Evolutionary conservation across 2,888 invertebrate species (phyloP).

Genomic region (Eupithecia dodoneata): DNA sequence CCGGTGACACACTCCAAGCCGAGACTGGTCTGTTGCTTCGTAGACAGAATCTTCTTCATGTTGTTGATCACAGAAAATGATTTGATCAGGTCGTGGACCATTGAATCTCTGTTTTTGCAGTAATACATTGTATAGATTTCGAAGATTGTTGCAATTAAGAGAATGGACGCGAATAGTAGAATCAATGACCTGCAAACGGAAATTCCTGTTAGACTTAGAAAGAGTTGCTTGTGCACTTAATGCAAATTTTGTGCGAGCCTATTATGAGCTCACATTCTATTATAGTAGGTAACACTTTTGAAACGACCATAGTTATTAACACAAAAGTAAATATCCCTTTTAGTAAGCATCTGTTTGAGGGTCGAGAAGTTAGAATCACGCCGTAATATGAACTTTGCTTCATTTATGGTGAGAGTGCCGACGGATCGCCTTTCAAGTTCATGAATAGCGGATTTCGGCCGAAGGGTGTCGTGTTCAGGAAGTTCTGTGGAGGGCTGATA

Average conservation of each 20-base stretch:
- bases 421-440: too few relatives aligned
- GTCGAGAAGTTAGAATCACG: too few relatives aligned
- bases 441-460: too few relatives aligned
- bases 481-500: neutral
- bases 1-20: slow-evolving; percentile 87
- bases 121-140: slow-evolving; percentile 71
- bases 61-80: slow-evolving; percentile 86
- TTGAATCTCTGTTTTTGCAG: slow-evolving; percentile 60
- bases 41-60: slow-evolving; percentile 83
- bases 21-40: slow-evolving; percentile 82
- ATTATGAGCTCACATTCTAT: too few relatives aligned
- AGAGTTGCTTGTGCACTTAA: too few relatives aligned
- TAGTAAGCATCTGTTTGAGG: too few relatives aligned
- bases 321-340: too few relatives aligned
- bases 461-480: neutral
- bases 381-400: too few relatives aligned
- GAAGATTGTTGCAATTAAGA: slow-evolving; percentile 77
- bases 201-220: neutral
- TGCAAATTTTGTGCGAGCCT: too few relatives aligned
- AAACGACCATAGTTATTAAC: too few relatives aligned
- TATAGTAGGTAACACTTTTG: too few relatives aligned
- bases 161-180: slow-evolving; percentile 70
- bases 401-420: too few relatives aligned
- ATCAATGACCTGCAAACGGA: slow-evolving; percentile 74
- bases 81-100: slow-evolving; percentile 61